phyloP scores from a whole-genome alignment of 2,888 invertebrate species.

The Hyles lineata region DNA sequence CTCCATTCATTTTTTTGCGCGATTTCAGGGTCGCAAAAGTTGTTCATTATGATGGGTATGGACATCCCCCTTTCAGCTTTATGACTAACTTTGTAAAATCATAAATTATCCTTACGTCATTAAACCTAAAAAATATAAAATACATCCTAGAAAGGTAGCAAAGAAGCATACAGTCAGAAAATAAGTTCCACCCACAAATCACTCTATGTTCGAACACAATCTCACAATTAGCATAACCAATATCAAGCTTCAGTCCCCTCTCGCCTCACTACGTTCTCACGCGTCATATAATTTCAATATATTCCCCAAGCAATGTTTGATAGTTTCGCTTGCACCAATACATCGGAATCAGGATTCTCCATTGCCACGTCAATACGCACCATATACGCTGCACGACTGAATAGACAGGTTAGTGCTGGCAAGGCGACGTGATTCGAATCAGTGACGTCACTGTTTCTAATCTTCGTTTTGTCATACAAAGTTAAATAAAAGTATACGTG shows the following conservation, averaged over 20 bases:
- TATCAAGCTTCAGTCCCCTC: background rate
- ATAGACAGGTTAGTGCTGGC: background rate
- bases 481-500: background rate
- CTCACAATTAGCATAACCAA: background rate
- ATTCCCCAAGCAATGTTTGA: background rate
- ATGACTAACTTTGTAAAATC: too few species aligned
- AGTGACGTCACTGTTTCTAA: background rate
- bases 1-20: too few species aligned
- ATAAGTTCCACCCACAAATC: too few species aligned
- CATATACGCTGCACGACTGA: background rate
- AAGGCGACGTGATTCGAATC: background rate
- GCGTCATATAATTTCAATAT: background rate
- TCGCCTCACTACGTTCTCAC: background rate
- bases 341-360: background rate
- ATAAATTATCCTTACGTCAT: too few species aligned
- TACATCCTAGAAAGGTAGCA: too few species aligned
- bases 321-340: background rate
- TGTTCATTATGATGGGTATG: too few species aligned
- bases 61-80: too few species aligned
- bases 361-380: conserved; percentile 7
- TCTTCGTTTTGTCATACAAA: background rate
- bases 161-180: too few species aligned
- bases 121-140: too few species aligned
- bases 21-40: too few species aligned
- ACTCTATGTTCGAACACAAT: too few species aligned